These are phyloP conservation scores for Epizoanthus illoricatus DNA, from an alignment of 92 coral and sea anemone genomes.

Conservation along the genomic window DNA sequence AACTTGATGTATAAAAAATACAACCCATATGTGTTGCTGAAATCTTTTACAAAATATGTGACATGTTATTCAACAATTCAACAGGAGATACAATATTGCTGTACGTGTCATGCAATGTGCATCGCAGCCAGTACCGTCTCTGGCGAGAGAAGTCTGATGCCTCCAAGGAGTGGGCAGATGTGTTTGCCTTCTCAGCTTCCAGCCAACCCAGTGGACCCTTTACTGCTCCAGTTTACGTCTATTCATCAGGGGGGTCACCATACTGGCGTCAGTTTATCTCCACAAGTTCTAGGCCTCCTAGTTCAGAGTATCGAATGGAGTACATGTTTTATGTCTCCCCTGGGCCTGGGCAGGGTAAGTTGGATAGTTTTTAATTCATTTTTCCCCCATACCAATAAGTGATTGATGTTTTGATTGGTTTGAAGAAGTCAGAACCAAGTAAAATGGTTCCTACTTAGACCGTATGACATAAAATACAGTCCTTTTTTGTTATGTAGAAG, in stretches of 20 bases:
- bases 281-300: conserved; percentile 66
- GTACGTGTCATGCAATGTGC: conserved; percentile 78
- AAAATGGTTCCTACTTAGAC: no score
- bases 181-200: conserved; percentile 73
- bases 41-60: background rate
- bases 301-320: conserved; percentile 89
- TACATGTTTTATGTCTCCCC: conserved; percentile 89
- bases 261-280: conserved; percentile 97
- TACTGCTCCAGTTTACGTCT: conserved; percentile 81
- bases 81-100: conserved; percentile 72
- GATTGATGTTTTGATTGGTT: no score
- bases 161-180: conserved; percentile 89
- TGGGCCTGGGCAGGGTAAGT: conserved; percentile 59
- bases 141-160: conserved; percentile 86
- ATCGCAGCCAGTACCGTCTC: conserved; percentile 79
- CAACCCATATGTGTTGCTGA: background rate
- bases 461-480: no score
- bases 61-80: conserved; percentile 4
- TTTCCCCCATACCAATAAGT: no score
- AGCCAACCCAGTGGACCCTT: conserved; percentile 73
- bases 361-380: no score
- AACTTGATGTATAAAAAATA: background rate
- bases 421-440: no score
- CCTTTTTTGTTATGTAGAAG: no score
- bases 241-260: conserved; percentile 95